Evolutionary conservation across 2,113 vertebrate genomes (phyloP), one percentile per base, ranked within the genome.

Genomic region (Himantopus leucocephalus): DNA sequence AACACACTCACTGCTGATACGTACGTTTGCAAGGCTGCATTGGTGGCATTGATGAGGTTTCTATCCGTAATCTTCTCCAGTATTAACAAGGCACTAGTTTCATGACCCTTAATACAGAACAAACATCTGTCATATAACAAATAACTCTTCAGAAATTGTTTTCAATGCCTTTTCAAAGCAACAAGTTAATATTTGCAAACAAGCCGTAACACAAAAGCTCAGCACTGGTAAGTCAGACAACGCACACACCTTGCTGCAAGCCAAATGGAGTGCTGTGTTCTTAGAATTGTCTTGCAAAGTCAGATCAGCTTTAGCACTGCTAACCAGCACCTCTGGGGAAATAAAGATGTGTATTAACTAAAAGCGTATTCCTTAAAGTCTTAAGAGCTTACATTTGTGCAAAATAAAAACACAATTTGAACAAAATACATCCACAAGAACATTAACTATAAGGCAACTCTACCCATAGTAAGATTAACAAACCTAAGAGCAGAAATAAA

Each of bases 81-180:
- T 98, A 99, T 99, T 98, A 99, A 99, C 99, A 99, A 99, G 99
- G 99, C 99, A 99, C 99, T 99, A 98, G 99, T 99, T 99, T 99
- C 99, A 99, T 99, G 99, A 97, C 99, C 99, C 99, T 99, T 96
- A 82, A 97, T 91, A 95, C 47, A 97, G 72, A 96, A 86, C 41
- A 97, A 89, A 94, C 37, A 96, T 79, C 45, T 92, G 96, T 97
- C 88, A 97, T 22, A 41, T 56, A 58, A 52, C 66, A 77, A 43
- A 64, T 19, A 94, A 94, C 5, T 50, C 63, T 85, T 86, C 82
- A 92, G 80, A 66, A 86, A 73, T 37, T n/a, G 14, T 80, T 76
- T 91, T 76, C 35, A 86, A 70, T 68, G 56, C 14, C 41, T 78
- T 94, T 82, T 53, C 55, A 47, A 81, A 66, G n/a, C 17, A 58